Evolutionary conservation across 2,797 vertebrate species (phyloP).

Genomic region (Poecilia picta): DNA sequence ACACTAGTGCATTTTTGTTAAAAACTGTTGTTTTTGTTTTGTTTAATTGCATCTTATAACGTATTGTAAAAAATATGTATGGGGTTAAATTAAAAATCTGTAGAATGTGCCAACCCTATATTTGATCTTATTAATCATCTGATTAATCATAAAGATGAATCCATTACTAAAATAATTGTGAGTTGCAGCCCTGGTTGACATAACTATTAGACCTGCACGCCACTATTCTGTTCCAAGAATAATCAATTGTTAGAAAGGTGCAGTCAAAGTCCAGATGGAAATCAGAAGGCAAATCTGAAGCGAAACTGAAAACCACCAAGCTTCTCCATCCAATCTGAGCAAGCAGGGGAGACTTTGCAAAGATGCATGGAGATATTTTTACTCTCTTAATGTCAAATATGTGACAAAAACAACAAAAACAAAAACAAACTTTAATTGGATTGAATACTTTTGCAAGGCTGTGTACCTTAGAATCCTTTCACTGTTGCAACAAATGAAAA

Average conservation of each 20-base stretch:
- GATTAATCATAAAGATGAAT: no score
- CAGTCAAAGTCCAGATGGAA: background rate
- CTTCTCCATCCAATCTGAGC: background rate
- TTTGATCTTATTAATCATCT: no score
- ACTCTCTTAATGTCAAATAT: background rate
- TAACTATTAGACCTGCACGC: background rate
- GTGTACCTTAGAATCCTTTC: background rate
- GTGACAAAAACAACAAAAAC: background rate
- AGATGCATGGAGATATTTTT: background rate
- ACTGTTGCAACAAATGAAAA: background rate
- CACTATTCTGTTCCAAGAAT: background rate
- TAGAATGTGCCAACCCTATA: no score
- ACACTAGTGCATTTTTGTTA: no score
- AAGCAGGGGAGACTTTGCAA: background rate
- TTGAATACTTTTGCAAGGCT: background rate
- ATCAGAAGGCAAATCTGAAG: background rate
- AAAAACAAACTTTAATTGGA: background rate
- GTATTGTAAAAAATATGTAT: no score
- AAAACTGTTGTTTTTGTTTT: no score
- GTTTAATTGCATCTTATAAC: no score
- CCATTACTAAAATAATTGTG: no score
- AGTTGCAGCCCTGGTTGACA: background rate
- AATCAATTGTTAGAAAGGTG: background rate
- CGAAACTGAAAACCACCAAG: background rate
- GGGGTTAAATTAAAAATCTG: no score